These are phyloP conservation scores for Oryzias dopingdopingensis DNA, from an alignment of 2,797 vertebrate genomes.

Conservation along the genomic window DNA sequence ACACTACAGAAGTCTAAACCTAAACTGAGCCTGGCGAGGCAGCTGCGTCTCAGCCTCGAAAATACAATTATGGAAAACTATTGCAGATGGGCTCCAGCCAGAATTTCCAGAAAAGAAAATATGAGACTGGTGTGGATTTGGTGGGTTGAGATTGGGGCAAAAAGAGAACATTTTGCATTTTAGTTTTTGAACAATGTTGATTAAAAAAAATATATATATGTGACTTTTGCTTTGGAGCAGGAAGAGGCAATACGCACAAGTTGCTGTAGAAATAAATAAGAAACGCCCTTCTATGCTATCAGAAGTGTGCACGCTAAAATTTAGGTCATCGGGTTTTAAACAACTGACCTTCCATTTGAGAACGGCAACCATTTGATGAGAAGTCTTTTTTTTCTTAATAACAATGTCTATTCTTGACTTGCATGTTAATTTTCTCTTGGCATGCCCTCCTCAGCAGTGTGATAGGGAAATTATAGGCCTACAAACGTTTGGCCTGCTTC, in stretches of 20 bases:
- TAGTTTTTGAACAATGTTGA: slow-evolving; percentile 4
- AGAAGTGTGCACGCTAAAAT: not conserved
- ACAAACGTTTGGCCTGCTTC: slow-evolving; percentile 61
- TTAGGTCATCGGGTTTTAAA: slow-evolving; percentile 24
- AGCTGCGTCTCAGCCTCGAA: not conserved
- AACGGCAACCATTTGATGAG: slow-evolving; percentile 34
- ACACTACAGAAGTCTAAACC: slow-evolving; percentile 46
- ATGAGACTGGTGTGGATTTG: slow-evolving; percentile 1
- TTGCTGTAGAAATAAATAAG: slow-evolving; percentile 59
- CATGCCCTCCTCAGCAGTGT: slow-evolving; percentile 41
- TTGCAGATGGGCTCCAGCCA: not conserved
- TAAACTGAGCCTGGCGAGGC: slow-evolving; percentile 18
- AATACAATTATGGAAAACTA: slow-evolving; percentile 5
- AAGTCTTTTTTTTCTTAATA: slow-evolving; percentile 26
- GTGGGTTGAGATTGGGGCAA: slow-evolving; percentile 3
- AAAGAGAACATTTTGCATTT: slow-evolving; percentile 5
- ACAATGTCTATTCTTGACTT: slow-evolving; percentile 36
- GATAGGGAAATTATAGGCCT: slow-evolving; percentile 71
- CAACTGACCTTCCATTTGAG: slow-evolving; percentile 44
- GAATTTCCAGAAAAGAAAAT: not conserved
- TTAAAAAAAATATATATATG: not conserved
- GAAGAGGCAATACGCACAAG: slow-evolving; percentile 27
- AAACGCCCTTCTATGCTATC: slow-evolving; percentile 40
- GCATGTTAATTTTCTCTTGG: slow-evolving; percentile 28
- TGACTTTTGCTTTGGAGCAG: slow-evolving; percentile 13